Evolutionary conservation across 1,140 invertebrate genomes (phyloP).

Genomic region (Anastrepha obliqua): DNA sequence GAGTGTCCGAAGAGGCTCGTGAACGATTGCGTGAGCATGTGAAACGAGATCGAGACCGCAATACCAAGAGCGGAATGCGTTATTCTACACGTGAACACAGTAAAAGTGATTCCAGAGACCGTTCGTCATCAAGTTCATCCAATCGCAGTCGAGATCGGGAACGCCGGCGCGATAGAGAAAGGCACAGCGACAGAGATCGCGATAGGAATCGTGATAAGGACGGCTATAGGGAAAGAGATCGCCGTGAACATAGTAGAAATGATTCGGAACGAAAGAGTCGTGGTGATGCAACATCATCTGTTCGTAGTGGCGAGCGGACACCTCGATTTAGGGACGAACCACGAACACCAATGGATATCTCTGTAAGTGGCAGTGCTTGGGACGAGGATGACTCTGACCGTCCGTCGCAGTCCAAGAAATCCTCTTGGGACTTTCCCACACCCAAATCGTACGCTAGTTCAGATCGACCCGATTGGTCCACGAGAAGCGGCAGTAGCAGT

Average conservation of each 20-base stretch:
- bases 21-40: slow-evolving; percentile 83
- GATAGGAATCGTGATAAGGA: slow-evolving; percentile 58
- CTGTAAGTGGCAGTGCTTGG: slow-evolving; percentile 81
- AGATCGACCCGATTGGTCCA: slow-evolving; percentile 64
- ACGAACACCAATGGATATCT: slow-evolving; percentile 79
- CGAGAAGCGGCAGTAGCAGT: slow-evolving; percentile 62
- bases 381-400: slow-evolving; percentile 81
- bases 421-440: slow-evolving; percentile 95
- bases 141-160: slow-evolving; percentile 66
- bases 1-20: slow-evolving; percentile 87
- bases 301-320: slow-evolving; percentile 75
- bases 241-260: slow-evolving; percentile 44
- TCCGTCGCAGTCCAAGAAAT: slow-evolving; percentile 79
- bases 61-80: slow-evolving; percentile 75
- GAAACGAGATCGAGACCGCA: slow-evolving; percentile 64
- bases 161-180: slow-evolving; percentile 57
- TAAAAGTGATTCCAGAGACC: slow-evolving; percentile 61
- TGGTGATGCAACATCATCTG: slow-evolving; percentile 61
- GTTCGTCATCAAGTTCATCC: slow-evolving; percentile 64
- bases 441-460: slow-evolving; percentile 76
- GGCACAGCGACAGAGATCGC: slow-evolving; percentile 60
- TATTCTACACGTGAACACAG: slow-evolving; percentile 77
- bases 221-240: slow-evolving; percentile 60
- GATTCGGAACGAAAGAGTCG: slow-evolving; percentile 61
- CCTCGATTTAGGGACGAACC: slow-evolving; percentile 87